Evolutionary conservation across 2,113 vertebrate genomes (phyloP), one percentile per base, ranked within the genome.

Genomic region (Tetrax tetrax): DNA sequence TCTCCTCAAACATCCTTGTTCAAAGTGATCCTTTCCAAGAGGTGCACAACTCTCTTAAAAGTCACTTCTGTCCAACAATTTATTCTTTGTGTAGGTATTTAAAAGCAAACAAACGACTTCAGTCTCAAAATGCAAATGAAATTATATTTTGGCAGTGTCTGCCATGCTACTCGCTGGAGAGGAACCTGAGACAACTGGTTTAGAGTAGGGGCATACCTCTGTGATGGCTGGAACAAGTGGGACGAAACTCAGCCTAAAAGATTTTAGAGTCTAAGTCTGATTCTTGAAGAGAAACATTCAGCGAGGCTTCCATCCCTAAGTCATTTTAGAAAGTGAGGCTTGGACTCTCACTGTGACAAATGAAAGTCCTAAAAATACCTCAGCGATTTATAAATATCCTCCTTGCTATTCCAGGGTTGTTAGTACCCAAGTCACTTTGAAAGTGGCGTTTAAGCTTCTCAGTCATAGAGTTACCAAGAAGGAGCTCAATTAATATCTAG

Each of bases 331-430:
- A 87, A 92, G 70, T 66, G 51, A 66, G 25, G 16, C 72, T 96
- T 91, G 86, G 57, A 51, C 27, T 84, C 69, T 64, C 91, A 57
- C 75, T 50, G 19, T 77, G 68, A 25, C 4, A 11, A 87, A 83
- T 69, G 54, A 33, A 89, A 96, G n/a, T 48, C 45, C 91, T 93
- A 94, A 93, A 91, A 96, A 88, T 94, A 91, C 41, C 47, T 76
- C 53, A 54, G 37, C 75, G 61, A 50, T 85, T 83, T 89, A 91
- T 91, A 95, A 93, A 85, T 87, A 93, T 69, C 45, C 24, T 84
- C 28, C 41, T 65, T 91, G 15, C 69, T 83, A 20, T 91, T 85
- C 25, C 33, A 19, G 87, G 69, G 15, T n/a, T 94, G 43, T 76
- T 87, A 74, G 75, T 80, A 45, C n/a, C n/a, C 74, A 85, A 50